Base-by-base conservation (phyloP, 2,113 vertebrate species). In the Chloropsis cyanopogon region DNA sequence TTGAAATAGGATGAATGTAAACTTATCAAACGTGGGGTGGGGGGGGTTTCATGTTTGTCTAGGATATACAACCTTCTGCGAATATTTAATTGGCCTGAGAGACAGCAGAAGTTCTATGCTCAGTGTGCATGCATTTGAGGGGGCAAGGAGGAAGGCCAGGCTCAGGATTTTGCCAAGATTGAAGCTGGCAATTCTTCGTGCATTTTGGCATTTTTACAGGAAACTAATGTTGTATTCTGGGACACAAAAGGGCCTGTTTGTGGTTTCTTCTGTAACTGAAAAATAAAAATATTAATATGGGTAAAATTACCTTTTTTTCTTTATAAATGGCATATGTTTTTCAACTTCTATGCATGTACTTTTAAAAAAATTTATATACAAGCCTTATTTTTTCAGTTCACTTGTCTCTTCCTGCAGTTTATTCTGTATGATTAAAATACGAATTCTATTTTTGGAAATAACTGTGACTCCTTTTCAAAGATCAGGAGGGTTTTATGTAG, bases 391-490 rank as follows among this genome's bases (percentile, higher is more conserved):
- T 97, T 97, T 97, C 81, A 92, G 90, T 96, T 95, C 70, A 77
- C 42, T 90, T 69, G 81, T 94, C 65, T 94, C 85, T 95, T 97
- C 82, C 91, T 90, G 82, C 81, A 39, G 39, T 92, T 97, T 93
- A 96, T 82, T 86, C 94, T 95, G 94, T 95, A 80, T 95, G 92
- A 96, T 98, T 93, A 96, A 97, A 97, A 97, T 97, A 97, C 37
- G 97, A 97, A 97, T 90, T 97, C 97, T 98, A 98, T 98, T 98
- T 98, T 98, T 97, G 97, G 95, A 97, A 98, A 96, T 93, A 95
- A 95, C 94, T 91, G 95, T 85, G 91, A 96, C 97, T 98, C 97
- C 97, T 98, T 97, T 98, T 98, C 97, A 94, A 95, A 96, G 96
- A 97, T 96, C 95, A 97, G 97, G 97, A 97, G 96, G 88, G 90